Percentiles rank a stretch among this genome's conserved stretches.
phyloP scores from a whole-genome alignment of 2,888 invertebrate species.

The Eubasilissa splendida region DNA sequence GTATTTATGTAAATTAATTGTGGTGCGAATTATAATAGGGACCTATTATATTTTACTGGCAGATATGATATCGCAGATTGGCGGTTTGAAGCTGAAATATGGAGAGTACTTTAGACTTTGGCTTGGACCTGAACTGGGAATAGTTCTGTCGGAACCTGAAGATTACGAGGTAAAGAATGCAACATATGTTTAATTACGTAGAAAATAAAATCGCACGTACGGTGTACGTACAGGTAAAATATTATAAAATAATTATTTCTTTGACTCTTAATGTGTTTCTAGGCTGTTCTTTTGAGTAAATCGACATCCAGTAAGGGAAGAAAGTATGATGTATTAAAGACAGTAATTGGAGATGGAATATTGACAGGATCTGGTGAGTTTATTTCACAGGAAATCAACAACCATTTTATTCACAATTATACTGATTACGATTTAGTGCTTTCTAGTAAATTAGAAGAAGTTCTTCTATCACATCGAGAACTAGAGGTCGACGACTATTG shows the following conservation, averaged over 20 bases:
- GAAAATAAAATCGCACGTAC: too few relatives aligned
- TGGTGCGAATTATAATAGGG: too few relatives aligned
- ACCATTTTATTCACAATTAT: too few relatives aligned
- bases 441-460: too few relatives aligned
- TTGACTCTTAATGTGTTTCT: neutral
- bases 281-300: slow-evolving; percentile 10
- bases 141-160: slow-evolving; percentile 8
- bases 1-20: neutral
- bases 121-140: slow-evolving; percentile 5
- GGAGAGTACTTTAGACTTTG: slow-evolving; percentile 6
- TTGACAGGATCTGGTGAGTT: slow-evolving; percentile 15
- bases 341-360: neutral
- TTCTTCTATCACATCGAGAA: too few relatives aligned
- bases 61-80: slow-evolving; percentile 13
- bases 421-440: too few relatives aligned
- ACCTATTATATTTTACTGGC: neutral
- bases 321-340: slow-evolving; percentile 4
- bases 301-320: neutral
- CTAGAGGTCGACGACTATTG: too few relatives aligned
- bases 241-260: too few relatives aligned
- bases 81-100: neutral
- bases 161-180: slow-evolving; percentile 1
- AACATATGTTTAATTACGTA: too few relatives aligned
- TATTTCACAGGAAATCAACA: neutral
- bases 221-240: too few relatives aligned